phyloP scores from a whole-genome alignment of 1,140 invertebrate genomes.

The Lordiphosa clarofinis region DNA sequence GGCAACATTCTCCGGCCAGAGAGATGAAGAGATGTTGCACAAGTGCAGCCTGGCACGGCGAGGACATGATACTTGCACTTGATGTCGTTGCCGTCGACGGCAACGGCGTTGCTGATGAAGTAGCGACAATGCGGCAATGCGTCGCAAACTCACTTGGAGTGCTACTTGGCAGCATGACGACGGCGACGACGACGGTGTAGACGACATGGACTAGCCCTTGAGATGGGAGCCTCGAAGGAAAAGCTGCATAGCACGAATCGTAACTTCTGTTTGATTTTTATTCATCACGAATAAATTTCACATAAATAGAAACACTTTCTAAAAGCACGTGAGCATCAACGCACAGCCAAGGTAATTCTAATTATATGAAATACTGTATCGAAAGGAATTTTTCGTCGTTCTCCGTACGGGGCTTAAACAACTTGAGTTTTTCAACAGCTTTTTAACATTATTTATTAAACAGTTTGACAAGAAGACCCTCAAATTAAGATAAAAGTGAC shows the following conservation, averaged over 20 bases:
- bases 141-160: slow-evolving; percentile 75
- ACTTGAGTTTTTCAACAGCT: too few species aligned
- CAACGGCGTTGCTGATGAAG: slow-evolving; percentile 58
- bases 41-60: slow-evolving; percentile 49
- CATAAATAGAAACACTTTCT: too few species aligned
- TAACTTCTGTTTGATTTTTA: too few species aligned
- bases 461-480: too few species aligned
- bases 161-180: slow-evolving; percentile 61
- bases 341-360: too few species aligned
- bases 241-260: too few species aligned
- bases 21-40: slow-evolving; percentile 45
- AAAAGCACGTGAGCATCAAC: too few species aligned
- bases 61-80: slow-evolving; percentile 74
- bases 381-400: too few species aligned
- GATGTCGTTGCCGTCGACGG: slow-evolving; percentile 37
- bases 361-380: too few species aligned
- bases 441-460: too few species aligned
- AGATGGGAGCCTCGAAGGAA: slow-evolving; percentile 5
- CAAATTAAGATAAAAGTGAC: too few species aligned
- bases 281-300: background rate
- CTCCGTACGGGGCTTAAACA: too few species aligned
- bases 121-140: slow-evolving; percentile 76
- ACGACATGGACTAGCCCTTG: slow-evolving; percentile 3
- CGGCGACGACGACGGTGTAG: slow-evolving; percentile 12
- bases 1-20: slow-evolving; percentile 53